Evolutionary conservation across 64 coral and sea anemone genomes (phyloP).

Genomic region (Acropora tenuis): DNA sequence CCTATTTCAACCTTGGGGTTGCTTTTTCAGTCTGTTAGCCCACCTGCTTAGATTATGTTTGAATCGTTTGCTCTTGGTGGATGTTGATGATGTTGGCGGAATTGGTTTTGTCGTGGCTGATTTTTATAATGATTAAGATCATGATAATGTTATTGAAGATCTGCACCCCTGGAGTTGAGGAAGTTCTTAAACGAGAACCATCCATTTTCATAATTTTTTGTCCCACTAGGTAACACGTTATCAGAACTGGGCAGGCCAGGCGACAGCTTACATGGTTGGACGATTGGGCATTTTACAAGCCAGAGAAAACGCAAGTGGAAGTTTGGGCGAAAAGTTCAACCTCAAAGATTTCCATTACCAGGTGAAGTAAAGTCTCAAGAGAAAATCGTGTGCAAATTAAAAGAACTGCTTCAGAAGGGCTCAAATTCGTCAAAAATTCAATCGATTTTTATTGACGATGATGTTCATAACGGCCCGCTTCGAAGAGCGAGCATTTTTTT

Average conservation of each 20-base stretch:
- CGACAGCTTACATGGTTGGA: constrained; percentile 82
- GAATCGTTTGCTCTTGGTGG: too few species aligned
- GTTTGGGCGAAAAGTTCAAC: constrained; percentile 57
- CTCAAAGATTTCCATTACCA: constrained; percentile 84
- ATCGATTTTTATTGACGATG: not conserved
- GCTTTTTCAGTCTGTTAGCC: too few species aligned
- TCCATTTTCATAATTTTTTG: not conserved
- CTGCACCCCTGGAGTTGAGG: too few species aligned
- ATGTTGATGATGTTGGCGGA: too few species aligned
- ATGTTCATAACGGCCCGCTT: not conserved
- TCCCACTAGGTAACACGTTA: constrained; percentile 66
- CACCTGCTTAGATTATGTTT: too few species aligned
- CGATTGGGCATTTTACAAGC: constrained; percentile 63
- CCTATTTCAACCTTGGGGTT: too few species aligned
- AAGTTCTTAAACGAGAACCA: too few species aligned
- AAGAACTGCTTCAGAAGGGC: not conserved
- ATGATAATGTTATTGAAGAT: not conserved
- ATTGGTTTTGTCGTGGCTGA: too few species aligned
- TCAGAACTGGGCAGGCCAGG: constrained; percentile 76
- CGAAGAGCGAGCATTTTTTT: too few species aligned
- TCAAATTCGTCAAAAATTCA: not conserved
- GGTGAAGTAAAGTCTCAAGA: not conserved
- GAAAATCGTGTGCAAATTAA: not conserved
- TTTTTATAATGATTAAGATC: too few species aligned
- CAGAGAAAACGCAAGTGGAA: constrained; percentile 13